Base-by-base conservation (phyloP, 2,113 vertebrate genomes). In the Athene noctua region DNA sequence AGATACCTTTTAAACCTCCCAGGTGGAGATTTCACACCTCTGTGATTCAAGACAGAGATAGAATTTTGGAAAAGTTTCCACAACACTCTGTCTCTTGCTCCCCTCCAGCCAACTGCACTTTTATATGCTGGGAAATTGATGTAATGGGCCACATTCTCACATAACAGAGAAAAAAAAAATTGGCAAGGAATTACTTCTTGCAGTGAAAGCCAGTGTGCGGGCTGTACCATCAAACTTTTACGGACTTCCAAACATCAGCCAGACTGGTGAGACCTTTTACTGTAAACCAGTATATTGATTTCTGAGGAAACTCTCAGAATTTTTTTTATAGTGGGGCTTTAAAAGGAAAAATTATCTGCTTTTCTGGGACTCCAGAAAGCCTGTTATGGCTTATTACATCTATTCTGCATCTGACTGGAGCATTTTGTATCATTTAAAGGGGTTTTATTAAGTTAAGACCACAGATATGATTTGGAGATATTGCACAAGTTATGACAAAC, bases 1-100 rank as follows among this genome's bases (percentile, higher is more conserved):
- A 44, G 8, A 3, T 1, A 51, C 2, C 4, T 66, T 72, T 62
- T 47, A 44, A 38, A 36, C 23, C 27, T 80, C 8, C 0, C 23
- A 20, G 15, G n/a, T 51, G 46, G 55, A 71, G 27, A 44, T 36
- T 89, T 84, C 65, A 23, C 5, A 65, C 7, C 13, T 46, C 55
- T 38, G 27, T 46, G 23, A 30, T 12, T 74, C 34, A 51, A 73
- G 44, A 34, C 13, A 68, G 20, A 71, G n/a, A 58, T 36, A 29
- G 16, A 23, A 80, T 54, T 78, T 59, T 34, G 46, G n/a, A 74
- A 16, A 34, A 80, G 46, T 55, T 86, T 63, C 29, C 67, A 6
- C 19, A 54, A 10, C 4, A 5, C 67, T 75, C 42, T 70, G 38
- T 47, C 26, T 51, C 59, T 54, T 7, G 0, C 40, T 83, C 15